Evolutionary conservation across 2,797 vertebrate species (phyloP).

Genomic region (Erithacus rubecula): DNA sequence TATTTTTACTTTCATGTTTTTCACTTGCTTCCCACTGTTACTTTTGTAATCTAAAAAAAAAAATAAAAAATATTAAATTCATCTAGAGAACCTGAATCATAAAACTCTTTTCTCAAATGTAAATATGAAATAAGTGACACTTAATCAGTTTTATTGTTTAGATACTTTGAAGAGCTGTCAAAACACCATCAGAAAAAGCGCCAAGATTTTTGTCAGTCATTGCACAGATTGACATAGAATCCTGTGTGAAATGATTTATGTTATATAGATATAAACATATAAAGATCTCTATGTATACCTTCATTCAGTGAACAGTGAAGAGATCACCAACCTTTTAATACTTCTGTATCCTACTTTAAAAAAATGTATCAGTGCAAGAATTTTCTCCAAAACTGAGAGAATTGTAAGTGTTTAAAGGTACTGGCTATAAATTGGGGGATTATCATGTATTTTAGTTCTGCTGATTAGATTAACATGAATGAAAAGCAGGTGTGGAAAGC

Average conservation of each 20-base stretch:
- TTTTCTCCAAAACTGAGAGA: background rate
- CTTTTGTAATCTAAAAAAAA: background rate
- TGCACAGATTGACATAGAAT: background rate
- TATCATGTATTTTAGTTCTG: background rate
- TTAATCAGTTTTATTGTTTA: slow-evolving; percentile 32
- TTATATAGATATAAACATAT: background rate
- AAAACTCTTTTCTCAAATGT: background rate
- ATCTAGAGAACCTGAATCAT: background rate
- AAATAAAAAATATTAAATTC: background rate
- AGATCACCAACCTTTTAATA: background rate
- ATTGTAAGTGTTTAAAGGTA: background rate
- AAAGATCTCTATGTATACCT: background rate
- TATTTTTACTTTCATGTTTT: background rate
- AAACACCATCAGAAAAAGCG: background rate
- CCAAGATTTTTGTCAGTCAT: background rate
- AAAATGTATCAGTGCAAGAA: background rate
- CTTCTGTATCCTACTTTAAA: background rate
- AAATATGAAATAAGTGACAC: background rate
- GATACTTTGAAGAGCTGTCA: background rate
- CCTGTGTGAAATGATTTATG: background rate
- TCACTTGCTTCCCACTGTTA: background rate
- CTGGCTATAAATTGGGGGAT: background rate
- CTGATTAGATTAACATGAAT: background rate
- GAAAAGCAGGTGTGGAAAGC: background rate
- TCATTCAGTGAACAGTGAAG: background rate